phyloP scores from a whole-genome alignment of 2,888 invertebrate genomes.

The Aethes cnicana region DNA sequence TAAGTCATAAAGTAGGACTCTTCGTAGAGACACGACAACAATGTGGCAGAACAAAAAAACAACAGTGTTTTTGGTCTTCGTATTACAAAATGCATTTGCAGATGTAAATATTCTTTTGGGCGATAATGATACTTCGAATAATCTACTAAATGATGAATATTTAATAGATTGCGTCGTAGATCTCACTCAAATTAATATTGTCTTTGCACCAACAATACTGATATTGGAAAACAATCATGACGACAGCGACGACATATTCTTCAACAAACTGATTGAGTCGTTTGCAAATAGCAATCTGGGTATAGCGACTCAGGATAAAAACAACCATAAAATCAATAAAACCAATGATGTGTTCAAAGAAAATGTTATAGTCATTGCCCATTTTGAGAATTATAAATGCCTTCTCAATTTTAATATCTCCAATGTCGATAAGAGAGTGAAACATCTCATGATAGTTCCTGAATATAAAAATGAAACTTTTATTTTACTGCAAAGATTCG shows the following conservation, averaged over 20 bases:
- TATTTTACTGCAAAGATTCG: slow-evolving; percentile 37
- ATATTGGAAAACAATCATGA: slow-evolving; percentile 32
- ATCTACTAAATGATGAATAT: neutral
- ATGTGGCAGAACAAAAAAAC: neutral
- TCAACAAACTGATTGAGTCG: slow-evolving; percentile 33
- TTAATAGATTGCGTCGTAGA: slow-evolving; percentile 12
- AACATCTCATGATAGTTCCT: slow-evolving; percentile 45
- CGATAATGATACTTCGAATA: neutral
- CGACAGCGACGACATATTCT: slow-evolving; percentile 32
- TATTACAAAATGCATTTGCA: neutral
- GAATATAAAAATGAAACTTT: slow-evolving; percentile 33
- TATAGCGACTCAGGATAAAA: slow-evolving; percentile 10
- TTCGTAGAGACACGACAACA: too few species aligned
- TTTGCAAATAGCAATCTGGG: slow-evolving; percentile 36
- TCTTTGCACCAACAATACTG: slow-evolving; percentile 19
- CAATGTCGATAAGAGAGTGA: slow-evolving; percentile 36
- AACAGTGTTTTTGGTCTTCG: neutral
- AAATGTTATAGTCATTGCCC: slow-evolving; percentile 38
- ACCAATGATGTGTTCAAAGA: slow-evolving; percentile 20
- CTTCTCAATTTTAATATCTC: slow-evolving; percentile 35
- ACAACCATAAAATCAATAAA: slow-evolving; percentile 13
- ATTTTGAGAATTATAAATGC: slow-evolving; percentile 39
- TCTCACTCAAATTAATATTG: slow-evolving; percentile 7
- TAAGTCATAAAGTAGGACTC: too few species aligned
- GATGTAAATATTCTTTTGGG: neutral